A percentile compares a stretch with the other conserved stretches of the same genome.
Conservation (phyloP, 2,797 vertebrate genomes). For the Siniperca undulata region DNA sequence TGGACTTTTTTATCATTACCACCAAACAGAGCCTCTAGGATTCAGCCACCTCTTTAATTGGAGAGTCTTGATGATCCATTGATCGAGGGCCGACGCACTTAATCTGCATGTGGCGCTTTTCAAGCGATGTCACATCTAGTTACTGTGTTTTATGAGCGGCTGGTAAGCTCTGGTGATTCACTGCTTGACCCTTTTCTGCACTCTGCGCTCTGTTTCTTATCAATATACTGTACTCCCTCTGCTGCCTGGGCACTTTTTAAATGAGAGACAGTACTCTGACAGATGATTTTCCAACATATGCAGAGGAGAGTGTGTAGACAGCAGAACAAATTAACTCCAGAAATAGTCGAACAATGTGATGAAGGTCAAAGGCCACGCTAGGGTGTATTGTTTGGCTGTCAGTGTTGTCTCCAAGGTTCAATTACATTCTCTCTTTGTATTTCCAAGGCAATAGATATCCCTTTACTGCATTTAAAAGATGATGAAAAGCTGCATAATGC, state of each 20-base stretch:
- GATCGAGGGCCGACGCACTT: slow-evolving; percentile 58
- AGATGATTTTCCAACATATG: slow-evolving; percentile 15
- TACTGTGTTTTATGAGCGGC: slow-evolving; percentile 59
- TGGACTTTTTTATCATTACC: slow-evolving; percentile 72
- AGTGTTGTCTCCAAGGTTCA: slow-evolving; percentile 31
- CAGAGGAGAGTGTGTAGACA: not conserved
- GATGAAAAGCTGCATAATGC: slow-evolving; percentile 62
- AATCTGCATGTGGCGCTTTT: slow-evolving; percentile 65
- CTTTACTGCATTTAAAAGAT: slow-evolving; percentile 39
- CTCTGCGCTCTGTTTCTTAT: slow-evolving; percentile 41
- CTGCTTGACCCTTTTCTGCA: slow-evolving; percentile 38
- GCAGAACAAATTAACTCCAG: slow-evolving; percentile 19
- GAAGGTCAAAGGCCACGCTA: slow-evolving; percentile 42
- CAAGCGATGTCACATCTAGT: slow-evolving; percentile 67
- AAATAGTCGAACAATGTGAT: slow-evolving; percentile 8
- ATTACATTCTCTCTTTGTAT: slow-evolving; percentile 30
- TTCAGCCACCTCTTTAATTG: slow-evolving; percentile 68
- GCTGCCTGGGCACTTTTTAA: slow-evolving; percentile 34
- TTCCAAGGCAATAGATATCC: slow-evolving; percentile 43
- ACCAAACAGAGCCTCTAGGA: slow-evolving; percentile 61
- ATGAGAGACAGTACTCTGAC: slow-evolving; percentile 13
- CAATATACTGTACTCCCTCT: slow-evolving; percentile 24
- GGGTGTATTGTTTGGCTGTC: slow-evolving; percentile 34
- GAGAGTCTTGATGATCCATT: slow-evolving; percentile 77
- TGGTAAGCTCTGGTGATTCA: slow-evolving; percentile 65